Base-by-base conservation (phyloP, 35 echinoderm and acorn worm species). In the Lytechinus variegatus region DNA sequence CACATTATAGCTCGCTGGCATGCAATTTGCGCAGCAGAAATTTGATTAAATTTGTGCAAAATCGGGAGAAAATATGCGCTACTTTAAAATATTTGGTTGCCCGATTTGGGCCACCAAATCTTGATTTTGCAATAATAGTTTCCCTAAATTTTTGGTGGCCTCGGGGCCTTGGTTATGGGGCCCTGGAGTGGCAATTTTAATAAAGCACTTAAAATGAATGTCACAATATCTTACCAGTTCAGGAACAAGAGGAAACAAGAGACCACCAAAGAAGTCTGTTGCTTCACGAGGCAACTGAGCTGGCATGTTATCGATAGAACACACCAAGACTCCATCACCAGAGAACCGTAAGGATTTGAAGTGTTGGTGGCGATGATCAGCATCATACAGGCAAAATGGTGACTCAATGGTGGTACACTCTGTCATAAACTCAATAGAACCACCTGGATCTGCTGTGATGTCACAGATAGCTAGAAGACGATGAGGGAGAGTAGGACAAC, bases 231-330 rank as follows among this genome's bases (percentile, higher is more conserved):
- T 97, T 95, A 98, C 98, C 94, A 99, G 87, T 95, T 99, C 98
- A 86, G 97, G 97, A 14, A 99, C 92, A 16, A 96, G 94, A 21
- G 95, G 95, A 1, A 52, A 16, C 9, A 99, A 61, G 53, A 97
- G 96, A n/a, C 89, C 95, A 14, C 98, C 98, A 95, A 99, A 99
- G 94, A 98, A 97, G 91, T 99, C 98, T 2, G 98, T 99, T 19
- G 98, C 98, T 86, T 99, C 98, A 87, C 97, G 96, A 8, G 98
- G 98, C 33, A 99, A 88, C 96, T 99, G 98, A 9, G 97, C 95
- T 86, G 97, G 98, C 97, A 99, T 98, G 94, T 97, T 99, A 86
- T 99, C 98, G 54, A 99, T 97, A 54, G 97, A 98, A 86, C 98
- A 99, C 28, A 97, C 96, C 13, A 99, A 61, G 4, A 99, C 98